phyloP scores from a whole-genome alignment of 2,888 invertebrate genomes.

The Calephelis perditalis region DNA sequence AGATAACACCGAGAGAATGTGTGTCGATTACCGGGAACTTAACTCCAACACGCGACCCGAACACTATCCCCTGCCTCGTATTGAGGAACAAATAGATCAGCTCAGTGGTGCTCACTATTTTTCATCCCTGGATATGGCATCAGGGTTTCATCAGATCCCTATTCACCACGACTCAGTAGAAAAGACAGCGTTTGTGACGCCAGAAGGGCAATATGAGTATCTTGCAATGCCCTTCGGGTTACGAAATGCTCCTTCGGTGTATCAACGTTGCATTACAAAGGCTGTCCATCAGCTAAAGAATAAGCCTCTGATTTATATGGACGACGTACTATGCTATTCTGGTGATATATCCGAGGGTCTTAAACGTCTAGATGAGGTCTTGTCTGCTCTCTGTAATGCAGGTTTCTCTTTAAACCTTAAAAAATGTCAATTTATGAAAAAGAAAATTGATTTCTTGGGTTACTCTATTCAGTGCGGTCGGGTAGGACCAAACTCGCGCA shows the following conservation, averaged over 20 bases:
- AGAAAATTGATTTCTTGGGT: too few relatives aligned
- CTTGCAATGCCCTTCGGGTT: slow-evolving; percentile 14
- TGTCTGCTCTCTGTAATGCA: slow-evolving; percentile 9
- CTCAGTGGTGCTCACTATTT: slow-evolving; percentile 27
- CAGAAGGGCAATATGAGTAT: too few relatives aligned
- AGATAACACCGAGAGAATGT: too few relatives aligned
- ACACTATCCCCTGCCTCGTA: slow-evolving; percentile 19
- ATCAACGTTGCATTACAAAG: slow-evolving; percentile 35
- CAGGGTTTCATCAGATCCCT: slow-evolving; percentile 33
- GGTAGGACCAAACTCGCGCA: too few relatives aligned
- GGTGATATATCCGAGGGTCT: slow-evolving; percentile 13
- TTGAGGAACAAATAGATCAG: slow-evolving; percentile 22
- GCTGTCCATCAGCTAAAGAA: slow-evolving; percentile 18
- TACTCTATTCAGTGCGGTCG: too few relatives aligned
- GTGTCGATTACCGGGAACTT: too few relatives aligned
- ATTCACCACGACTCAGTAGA: slow-evolving; percentile 20
- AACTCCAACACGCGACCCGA: too few relatives aligned
- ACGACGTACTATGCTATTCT: slow-evolving; percentile 24
- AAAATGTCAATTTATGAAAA: slow-evolving; percentile 24
- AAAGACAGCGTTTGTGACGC: not conserved
- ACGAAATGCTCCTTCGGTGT: slow-evolving; percentile 36
- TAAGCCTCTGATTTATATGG: slow-evolving; percentile 19
- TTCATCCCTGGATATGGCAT: slow-evolving; percentile 31
- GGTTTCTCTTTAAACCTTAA: slow-evolving; percentile 21
- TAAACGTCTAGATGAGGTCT: slow-evolving; percentile 15